These are phyloP conservation scores for Neodiprion fabricii DNA, from an alignment of 1,140 invertebrate genomes.

Conservation along the genomic window DNA sequence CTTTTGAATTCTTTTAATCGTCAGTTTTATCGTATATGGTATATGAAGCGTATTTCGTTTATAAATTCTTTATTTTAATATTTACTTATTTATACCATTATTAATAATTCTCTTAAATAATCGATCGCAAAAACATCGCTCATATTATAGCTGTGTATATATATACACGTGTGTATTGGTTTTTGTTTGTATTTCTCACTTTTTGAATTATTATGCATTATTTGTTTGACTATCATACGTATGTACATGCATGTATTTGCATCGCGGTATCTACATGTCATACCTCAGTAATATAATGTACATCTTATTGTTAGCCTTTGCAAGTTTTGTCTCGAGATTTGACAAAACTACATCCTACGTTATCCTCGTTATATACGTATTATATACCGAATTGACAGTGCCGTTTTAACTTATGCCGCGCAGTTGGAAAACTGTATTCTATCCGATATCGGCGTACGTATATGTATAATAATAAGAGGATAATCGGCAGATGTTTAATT, in stretches of 20 bases:
- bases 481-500: constrained; percentile 2
- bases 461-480: not conserved
- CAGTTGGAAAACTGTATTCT: too few relatives aligned
- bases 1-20: too few relatives aligned
- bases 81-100: not conserved
- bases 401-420: too few relatives aligned
- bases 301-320: too few relatives aligned
- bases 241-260: too few relatives aligned
- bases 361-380: too few relatives aligned
- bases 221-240: too few relatives aligned
- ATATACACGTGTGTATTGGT: not conserved
- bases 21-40: not conserved
- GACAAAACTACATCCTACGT: too few relatives aligned
- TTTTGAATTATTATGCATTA: not conserved
- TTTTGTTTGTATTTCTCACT: not conserved
- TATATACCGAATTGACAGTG: too few relatives aligned
- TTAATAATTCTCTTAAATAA: not conserved
- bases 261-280: too few relatives aligned
- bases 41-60: constrained; percentile 2
- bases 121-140: not conserved
- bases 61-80: not conserved
- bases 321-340: too few relatives aligned
- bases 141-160: not conserved
- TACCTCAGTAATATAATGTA: too few relatives aligned
- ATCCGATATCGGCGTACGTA: not conserved